Evolutionary conservation across 1,140 invertebrate species (phyloP), one percentile per base, ranked within the genome.

Genomic region (Zaprionus inermis): DNA sequence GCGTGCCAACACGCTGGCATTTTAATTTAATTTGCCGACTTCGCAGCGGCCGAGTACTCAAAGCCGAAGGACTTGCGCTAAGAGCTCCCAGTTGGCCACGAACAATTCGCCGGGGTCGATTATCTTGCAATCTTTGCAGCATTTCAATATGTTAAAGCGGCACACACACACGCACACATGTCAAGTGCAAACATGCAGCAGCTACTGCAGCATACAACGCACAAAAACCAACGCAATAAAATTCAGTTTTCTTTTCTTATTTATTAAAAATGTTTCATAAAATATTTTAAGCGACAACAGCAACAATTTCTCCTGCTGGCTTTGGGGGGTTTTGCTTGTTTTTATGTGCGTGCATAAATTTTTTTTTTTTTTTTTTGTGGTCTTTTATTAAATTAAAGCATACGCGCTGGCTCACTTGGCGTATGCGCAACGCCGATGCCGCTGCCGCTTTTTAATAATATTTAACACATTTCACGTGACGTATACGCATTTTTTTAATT

Each of bases 401-500:
- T 85, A 78, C 66, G 82, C 77, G 79, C 68, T 82, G 69, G 54
- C 70, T 60, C 79, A 66, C 72, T 36, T 52, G 69, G 68, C 72
- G 82, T 74, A 75, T 78, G 74, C 78, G 77, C 44, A 76, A 72
- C 51, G 67, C 67, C 7, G 32, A 4, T 7, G 7, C 14, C 36
- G 36, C 36, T 14, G 36, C 14, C 14, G 36, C 14, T 38, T 86
- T 68, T 64, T 65, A 59, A 75, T 61, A 66, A 56, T 68, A 61
- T 63, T 72, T 68, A 69, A 68, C 59, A 52, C 60, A 71, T 83
- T 79, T 70, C 68, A 73, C 67, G 59, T 79, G 72, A 73, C 79
- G 80, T 89, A 83, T 83, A 76, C 78, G 76, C 73, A 88, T 78
- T 89, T 80, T 89, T 89, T 89, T 89, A 88, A 88, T 88, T 88